Conservation (phyloP, 2,888 invertebrate species). For the Nebria brevicollis region DNA sequence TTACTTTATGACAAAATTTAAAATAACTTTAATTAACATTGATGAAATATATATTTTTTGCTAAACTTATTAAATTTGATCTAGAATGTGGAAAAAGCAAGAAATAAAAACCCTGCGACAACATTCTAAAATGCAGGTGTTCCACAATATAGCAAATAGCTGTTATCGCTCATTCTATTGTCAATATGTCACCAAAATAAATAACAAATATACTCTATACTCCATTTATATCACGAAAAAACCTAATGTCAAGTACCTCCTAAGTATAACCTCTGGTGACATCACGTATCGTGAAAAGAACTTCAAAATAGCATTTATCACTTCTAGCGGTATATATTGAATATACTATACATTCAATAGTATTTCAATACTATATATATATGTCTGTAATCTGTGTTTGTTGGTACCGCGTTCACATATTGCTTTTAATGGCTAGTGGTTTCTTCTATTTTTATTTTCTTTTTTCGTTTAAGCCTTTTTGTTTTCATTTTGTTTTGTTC, state of each 20-base stretch:
- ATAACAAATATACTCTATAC: background rate
- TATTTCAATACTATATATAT: background rate
- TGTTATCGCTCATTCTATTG: too few species aligned
- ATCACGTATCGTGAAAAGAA: background rate
- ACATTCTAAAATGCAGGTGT: too few species aligned
- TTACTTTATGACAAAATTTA: too few species aligned
- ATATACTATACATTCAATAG: background rate
- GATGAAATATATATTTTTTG: too few species aligned
- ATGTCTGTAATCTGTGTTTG: background rate
- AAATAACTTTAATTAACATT: too few species aligned
- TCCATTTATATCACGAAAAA: background rate
- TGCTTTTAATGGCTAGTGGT: background rate
- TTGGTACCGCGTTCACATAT: background rate
- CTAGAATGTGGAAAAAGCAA: too few species aligned
- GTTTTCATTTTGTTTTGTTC: slow-evolving; percentile 17
- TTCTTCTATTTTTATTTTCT: background rate
- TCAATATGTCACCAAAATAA: background rate
- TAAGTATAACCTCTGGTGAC: background rate
- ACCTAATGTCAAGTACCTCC: background rate
- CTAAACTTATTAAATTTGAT: too few species aligned
- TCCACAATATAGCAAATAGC: too few species aligned
- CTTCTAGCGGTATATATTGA: background rate
- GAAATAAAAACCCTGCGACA: too few species aligned
- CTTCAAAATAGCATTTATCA: background rate
- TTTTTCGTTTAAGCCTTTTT: background rate